Percentiles rank a stretch among this genome's conserved stretches.
Conservation (phyloP, 1,140 invertebrate species). For the Ganaspis sp. region DNA sequence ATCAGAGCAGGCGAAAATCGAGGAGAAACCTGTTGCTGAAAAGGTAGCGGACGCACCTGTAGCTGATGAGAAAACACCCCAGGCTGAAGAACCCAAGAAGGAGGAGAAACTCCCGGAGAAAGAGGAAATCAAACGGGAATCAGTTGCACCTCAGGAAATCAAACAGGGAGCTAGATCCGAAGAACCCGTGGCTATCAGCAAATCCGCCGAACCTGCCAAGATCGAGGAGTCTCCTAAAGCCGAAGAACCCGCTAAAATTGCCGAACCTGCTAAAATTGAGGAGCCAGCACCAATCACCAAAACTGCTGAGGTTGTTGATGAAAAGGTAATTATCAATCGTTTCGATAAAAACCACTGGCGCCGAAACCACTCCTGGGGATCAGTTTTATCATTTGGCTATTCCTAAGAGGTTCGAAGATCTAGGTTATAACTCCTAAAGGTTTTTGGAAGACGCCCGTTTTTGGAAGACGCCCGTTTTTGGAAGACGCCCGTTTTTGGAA, state of each 20-base stretch:
- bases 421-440: too few relatives aligned
- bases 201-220: conserved; percentile 31
- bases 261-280: conserved; percentile 29
- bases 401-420: too few relatives aligned
- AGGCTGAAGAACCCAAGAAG: conserved; percentile 35
- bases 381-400: too few relatives aligned
- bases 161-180: conserved; percentile 33
- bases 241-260: conserved; percentile 51
- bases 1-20: conserved; percentile 18
- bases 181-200: conserved; percentile 6
- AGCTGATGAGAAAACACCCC: conserved; percentile 37
- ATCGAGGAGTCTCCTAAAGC: conserved; percentile 44
- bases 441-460: too few relatives aligned
- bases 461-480: too few relatives aligned
- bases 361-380: too few relatives aligned
- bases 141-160: conserved; percentile 40
- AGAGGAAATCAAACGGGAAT: conserved; percentile 33
- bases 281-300: neutral
- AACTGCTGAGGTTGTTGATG: neutral
- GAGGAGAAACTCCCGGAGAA: conserved; percentile 15
- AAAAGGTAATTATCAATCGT: neutral
- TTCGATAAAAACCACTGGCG: neutral
- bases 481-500: too few relatives aligned
- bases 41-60: conserved; percentile 37
- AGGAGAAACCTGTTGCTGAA: conserved; percentile 8